Evolutionary conservation across 2,888 invertebrate genomes (phyloP).

Genomic region (Rhynchonema sp.): DNA sequence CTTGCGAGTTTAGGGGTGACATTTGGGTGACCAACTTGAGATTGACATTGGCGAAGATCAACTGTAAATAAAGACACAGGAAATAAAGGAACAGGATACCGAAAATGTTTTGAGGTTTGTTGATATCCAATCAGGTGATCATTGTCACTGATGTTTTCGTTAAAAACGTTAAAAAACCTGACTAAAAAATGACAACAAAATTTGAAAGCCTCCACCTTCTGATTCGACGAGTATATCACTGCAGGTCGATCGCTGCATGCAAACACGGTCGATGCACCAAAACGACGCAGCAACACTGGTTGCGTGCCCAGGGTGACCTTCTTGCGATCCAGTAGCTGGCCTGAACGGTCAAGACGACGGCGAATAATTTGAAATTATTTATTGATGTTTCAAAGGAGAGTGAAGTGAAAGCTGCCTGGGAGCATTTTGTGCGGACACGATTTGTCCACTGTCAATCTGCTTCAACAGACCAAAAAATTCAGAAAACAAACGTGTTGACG

Average conservation of each 20-base stretch:
- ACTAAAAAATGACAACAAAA: no score
- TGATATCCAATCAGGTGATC: no score
- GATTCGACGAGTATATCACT: conserved; percentile 62
- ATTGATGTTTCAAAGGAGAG: no score
- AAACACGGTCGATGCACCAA: conserved; percentile 61
- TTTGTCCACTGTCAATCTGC: no score
- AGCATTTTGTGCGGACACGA: no score
- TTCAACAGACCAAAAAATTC: no score
- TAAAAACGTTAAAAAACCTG: not conserved
- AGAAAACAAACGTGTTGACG: no score
- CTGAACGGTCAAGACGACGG: no score
- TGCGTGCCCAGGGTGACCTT: conserved; percentile 92
- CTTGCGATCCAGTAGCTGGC: conserved; percentile 58
- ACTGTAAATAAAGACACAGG: conserved; percentile 23
- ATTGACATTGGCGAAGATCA: conserved; percentile 34
- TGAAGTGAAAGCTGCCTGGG: no score
- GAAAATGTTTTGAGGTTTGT: conserved; percentile 42
- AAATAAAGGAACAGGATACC: conserved; percentile 67
- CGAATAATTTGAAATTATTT: no score
- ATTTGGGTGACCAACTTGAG: conserved; percentile 59
- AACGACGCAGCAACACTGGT: conserved; percentile 74
- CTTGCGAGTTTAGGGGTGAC: conserved; percentile 85
- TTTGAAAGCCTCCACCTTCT: no score
- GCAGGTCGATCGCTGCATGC: conserved; percentile 96
- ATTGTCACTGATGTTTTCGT: no score